phyloP scores from a whole-genome alignment of 2,888 invertebrate species.

The Trypoxylon attenuatum region DNA sequence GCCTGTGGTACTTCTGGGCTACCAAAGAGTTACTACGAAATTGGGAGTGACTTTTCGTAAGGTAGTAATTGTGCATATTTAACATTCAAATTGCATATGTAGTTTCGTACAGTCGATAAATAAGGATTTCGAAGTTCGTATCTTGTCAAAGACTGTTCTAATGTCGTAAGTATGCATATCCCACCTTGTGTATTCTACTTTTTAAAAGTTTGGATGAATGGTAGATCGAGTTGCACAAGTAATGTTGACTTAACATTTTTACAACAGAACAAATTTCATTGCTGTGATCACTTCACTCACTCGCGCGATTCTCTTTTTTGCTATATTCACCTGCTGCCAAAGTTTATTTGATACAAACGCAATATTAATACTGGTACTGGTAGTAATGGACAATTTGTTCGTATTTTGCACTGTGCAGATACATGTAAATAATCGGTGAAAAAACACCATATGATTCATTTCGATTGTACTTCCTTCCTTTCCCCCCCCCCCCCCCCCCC shows the following conservation, averaged over 20 bases:
- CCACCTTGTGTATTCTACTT: conserved; percentile 33
- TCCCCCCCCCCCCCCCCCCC: no score
- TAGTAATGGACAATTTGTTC: conserved; percentile 5
- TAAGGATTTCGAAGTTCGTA: conserved; percentile 33
- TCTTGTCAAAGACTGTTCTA: conserved; percentile 51
- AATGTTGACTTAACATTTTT: conserved; percentile 30
- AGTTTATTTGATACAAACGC: conserved; percentile 3
- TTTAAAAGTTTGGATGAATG: conserved; percentile 13
- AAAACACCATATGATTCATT: neutral
- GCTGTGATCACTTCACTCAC: neutral
- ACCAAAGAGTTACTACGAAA: conserved; percentile 54
- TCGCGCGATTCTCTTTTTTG: neutral
- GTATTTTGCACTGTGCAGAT: conserved; percentile 19
- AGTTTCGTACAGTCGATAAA: conserved; percentile 35
- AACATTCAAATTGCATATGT: conserved; percentile 34
- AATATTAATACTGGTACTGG: neutral
- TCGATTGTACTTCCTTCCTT: neutral
- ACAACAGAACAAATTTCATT: conserved; percentile 8
- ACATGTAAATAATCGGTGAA: conserved; percentile 8
- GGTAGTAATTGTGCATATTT: conserved; percentile 27
- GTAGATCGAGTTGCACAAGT: conserved; percentile 42
- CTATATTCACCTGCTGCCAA: conserved; percentile 9
- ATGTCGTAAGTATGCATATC: conserved; percentile 55
- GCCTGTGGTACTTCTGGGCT: conserved; percentile 36
- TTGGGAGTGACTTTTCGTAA: conserved; percentile 34